Percentiles rank a stretch among this genome's conserved stretches.
phyloP scores from a whole-genome alignment of 64 coral and sea anemone species.

The Montipora efflorescens region DNA sequence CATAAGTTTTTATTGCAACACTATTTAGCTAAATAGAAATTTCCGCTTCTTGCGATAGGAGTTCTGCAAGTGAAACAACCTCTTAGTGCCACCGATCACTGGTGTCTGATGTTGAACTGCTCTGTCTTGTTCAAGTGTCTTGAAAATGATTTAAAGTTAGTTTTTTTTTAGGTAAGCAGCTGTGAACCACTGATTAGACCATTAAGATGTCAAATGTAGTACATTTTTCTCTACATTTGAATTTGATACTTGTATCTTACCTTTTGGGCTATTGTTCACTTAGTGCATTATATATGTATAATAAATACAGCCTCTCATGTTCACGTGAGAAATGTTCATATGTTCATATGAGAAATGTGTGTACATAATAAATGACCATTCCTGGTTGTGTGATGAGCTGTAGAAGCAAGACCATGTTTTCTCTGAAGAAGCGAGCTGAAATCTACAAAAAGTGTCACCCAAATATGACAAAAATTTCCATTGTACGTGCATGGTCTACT shows the following conservation, averaged over 20 bases:
- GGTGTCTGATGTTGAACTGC: no score
- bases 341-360: neutral
- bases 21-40: no score
- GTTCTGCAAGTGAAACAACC: no score
- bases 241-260: neutral
- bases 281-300: neutral
- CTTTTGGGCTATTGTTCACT: neutral
- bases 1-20: no score
- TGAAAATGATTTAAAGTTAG: neutral
- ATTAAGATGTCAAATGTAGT: neutral
- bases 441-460: slow-evolving; percentile 1
- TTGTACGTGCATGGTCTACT: neutral
- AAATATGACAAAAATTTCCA: neutral
- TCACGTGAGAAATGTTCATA: neutral
- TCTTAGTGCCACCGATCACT: no score
- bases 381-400: neutral
- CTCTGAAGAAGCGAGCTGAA: neutral
- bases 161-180: no score
- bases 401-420: neutral
- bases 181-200: neutral
- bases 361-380: neutral
- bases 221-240: neutral
- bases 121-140: neutral
- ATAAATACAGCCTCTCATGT: neutral
- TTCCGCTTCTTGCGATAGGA: no score